These are phyloP conservation scores for Prenolepis imparis DNA, from an alignment of 2,888 invertebrate genomes.

Conservation along the genomic window DNA sequence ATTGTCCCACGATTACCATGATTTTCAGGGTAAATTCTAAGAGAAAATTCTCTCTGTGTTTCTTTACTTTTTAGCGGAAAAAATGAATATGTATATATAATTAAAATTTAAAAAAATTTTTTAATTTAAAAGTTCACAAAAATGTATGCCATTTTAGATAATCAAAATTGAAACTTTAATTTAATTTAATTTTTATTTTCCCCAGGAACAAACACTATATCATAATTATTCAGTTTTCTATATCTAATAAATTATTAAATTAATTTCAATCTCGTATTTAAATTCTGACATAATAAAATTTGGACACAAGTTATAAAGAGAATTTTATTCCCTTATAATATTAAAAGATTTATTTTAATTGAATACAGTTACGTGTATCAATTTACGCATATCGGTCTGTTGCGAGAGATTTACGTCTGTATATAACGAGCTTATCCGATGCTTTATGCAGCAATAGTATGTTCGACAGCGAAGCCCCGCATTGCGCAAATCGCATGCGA, in stretches of 20 bases:
- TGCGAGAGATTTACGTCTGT: conserved; percentile 46
- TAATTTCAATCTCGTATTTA: neutral
- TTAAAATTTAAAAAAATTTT: neutral
- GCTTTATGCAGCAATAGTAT: conserved; percentile 70
- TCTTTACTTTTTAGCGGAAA: neutral
- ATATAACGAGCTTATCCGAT: conserved; percentile 70
- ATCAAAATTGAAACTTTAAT: neutral
- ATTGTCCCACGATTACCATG: too few relatives aligned
- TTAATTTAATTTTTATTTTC: too few relatives aligned
- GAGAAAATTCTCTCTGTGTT: neutral
- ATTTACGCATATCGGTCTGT: neutral
- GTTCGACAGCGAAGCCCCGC: conserved; percentile 77
- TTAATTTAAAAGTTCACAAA: neutral
- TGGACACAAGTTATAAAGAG: neutral
- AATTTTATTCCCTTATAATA: neutral
- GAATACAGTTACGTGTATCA: neutral
- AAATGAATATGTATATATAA: neutral
- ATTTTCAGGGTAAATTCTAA: too few relatives aligned
- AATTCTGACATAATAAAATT: neutral
- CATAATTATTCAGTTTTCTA: neutral
- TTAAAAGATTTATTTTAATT: conserved; percentile 9
- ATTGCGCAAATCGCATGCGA: conserved; percentile 59
- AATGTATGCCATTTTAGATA: neutral
- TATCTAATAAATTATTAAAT: neutral
- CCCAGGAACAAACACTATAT: neutral